Evolutionary conservation across 2,888 invertebrate species (phyloP), one percentile per base, ranked within the genome.

Genomic region (Muscina levida): DNA sequence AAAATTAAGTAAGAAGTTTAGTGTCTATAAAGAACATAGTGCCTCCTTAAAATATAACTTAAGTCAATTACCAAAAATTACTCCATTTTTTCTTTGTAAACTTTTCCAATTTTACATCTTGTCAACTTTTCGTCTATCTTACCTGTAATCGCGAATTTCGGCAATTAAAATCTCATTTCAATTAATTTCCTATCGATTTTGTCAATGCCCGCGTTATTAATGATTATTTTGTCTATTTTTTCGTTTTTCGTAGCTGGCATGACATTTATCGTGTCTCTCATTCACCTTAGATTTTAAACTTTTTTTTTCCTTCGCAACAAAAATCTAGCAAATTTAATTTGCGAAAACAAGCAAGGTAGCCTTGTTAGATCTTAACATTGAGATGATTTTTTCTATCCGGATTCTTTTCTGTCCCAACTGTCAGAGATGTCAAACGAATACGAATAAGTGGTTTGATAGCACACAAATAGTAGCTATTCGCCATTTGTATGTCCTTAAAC

Each of bases 401-500:
- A 62, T 62, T 62, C 22, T 59, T 39, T 72, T 39, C 66, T 71
- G 56, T 79, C 67, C 19, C 71, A 74, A 66, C 74, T 79, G 79
- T 79, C 74, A 51, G 67, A 62, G 66, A 59, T 79, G 74, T 71
- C 79, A 67, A 74, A 57, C 59, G 67, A 72, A 71, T 74, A 70
- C 15, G 48, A 74, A 66, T 42, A 13, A 10, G 68, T 73, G 19
- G 31, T n/a, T 51, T 71, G 24, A 26, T 46, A 5, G 26, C 24
- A 51, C n/a, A n/a, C n/a, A 46, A 56, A 72, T 70, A 68, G 46
- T 53, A 37, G 57, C 31, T 13, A 2, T n/a, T 57, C 53, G 24
- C 11, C 17, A 48, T 15, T 71, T 78, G 44, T 57, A 39, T 26
- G 17, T 72, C 68, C 22, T 72, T 66, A 70, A 76, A 70, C 72